Conservation (phyloP, 2,113 vertebrate species). For the Elephantulus edwardii region DNA sequence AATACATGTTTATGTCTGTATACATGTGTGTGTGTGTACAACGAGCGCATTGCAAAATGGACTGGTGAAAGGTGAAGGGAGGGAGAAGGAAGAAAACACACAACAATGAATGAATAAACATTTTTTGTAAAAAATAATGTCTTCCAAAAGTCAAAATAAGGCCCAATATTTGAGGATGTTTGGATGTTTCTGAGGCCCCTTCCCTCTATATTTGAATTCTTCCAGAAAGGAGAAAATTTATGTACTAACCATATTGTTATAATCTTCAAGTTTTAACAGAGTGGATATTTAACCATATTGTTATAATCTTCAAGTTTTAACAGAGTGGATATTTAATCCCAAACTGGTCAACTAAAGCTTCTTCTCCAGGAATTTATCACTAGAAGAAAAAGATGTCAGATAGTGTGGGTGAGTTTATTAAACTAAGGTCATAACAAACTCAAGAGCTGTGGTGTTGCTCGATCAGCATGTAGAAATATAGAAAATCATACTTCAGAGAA, state of each 20-base stretch:
- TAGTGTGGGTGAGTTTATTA: not conserved
- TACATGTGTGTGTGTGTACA: too few relatives aligned
- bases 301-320: not conserved
- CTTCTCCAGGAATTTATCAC: not conserved
- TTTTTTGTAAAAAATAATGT: too few relatives aligned
- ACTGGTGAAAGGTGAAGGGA: too few relatives aligned
- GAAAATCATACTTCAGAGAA: not conserved
- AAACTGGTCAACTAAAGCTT: not conserved
- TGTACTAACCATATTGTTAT: not conserved
- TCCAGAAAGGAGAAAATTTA: not conserved
- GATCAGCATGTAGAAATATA: not conserved
- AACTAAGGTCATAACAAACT: not conserved
- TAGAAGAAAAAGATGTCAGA: not conserved
- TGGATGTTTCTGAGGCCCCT: not conserved
- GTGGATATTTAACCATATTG: not conserved
- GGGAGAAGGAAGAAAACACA: too few relatives aligned
- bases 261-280: not conserved
- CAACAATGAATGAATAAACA: too few relatives aligned
- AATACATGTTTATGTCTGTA: too few relatives aligned
- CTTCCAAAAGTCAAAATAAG: too few relatives aligned
- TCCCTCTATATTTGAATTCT: not conserved
- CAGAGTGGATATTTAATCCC: not conserved
- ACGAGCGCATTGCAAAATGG: too few relatives aligned
- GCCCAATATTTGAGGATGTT: not conserved
- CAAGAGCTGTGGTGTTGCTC: not conserved